A percentile compares a stretch with the other conserved stretches of the same genome.
Conservation (phyloP, 2,888 invertebrate genomes). For the Lamellibrachia columna region DNA sequence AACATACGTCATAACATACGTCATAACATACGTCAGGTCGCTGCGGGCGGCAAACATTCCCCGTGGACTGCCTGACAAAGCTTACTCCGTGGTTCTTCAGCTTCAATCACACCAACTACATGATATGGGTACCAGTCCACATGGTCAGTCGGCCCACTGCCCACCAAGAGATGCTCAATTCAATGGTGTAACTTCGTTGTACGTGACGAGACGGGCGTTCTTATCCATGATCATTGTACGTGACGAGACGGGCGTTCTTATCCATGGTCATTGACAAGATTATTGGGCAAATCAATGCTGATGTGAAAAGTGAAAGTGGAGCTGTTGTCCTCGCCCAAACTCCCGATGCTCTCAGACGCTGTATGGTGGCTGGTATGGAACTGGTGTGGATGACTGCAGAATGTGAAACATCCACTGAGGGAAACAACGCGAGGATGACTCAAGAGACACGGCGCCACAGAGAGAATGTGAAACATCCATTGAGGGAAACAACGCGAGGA, state of each 20-base stretch:
- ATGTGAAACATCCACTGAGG: conserved; percentile 23
- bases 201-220: conserved; percentile 24
- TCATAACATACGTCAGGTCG: not conserved
- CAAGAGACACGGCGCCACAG: conserved; percentile 6
- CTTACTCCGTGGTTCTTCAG: conserved; percentile 25
- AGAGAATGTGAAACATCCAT: conserved; percentile 28
- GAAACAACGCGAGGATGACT: not conserved
- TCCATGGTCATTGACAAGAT: conserved; percentile 26
- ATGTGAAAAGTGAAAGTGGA: conserved; percentile 27
- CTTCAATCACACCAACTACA: conserved; percentile 30
- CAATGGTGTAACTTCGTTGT: conserved; percentile 22
- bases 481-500: not conserved
- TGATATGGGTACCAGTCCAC: conserved; percentile 33
- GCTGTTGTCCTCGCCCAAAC: conserved; percentile 13
- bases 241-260: conserved; percentile 27
- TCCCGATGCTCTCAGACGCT: conserved; percentile 5
- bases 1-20: too few species aligned
- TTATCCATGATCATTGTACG: conserved; percentile 8
- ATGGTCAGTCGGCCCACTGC: conserved; percentile 24
- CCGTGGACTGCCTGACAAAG: too few species aligned
- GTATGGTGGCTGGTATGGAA: conserved; percentile 21
- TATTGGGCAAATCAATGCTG: conserved; percentile 29
- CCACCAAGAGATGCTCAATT: conserved; percentile 27
- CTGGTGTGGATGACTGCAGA: not conserved
- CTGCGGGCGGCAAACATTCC: too few species aligned